Percentiles rank a stretch among this genome's conserved stretches.
These are phyloP conservation scores for Drosophila flavopinicola DNA, from an alignment of 2,888 invertebrate genomes.

Conservation along the genomic window DNA sequence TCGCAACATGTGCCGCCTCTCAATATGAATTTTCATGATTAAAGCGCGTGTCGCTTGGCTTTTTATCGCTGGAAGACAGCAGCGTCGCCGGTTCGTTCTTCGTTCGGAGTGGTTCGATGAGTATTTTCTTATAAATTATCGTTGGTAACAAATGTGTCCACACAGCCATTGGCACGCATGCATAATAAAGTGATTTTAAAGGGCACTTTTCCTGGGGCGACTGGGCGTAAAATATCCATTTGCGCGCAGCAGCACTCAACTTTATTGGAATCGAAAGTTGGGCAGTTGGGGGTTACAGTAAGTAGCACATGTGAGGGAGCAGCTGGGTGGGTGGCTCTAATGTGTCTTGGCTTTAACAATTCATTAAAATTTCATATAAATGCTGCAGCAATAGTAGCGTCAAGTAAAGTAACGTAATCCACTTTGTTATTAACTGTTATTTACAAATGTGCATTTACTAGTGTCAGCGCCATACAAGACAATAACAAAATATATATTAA, in stretches of 20 bases:
- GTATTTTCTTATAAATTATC: slow-evolving; percentile 77
- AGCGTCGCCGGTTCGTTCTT: slow-evolving; percentile 10
- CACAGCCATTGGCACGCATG: slow-evolving; percentile 71
- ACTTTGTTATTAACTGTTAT: slow-evolving; percentile 68
- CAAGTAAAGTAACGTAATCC: slow-evolving; percentile 31
- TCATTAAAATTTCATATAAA: slow-evolving; percentile 53
- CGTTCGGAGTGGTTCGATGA: slow-evolving; percentile 51
- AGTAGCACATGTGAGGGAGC: slow-evolving; percentile 10
- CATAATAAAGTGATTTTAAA: slow-evolving; percentile 82
- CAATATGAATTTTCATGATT: slow-evolving; percentile 76
- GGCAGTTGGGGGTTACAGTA: background rate
- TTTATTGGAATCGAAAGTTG: slow-evolving; percentile 75
- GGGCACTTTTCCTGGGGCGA: slow-evolving; percentile 58
- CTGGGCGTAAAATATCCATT: slow-evolving; percentile 75
- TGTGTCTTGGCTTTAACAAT: slow-evolving; percentile 48
- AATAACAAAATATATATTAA: slow-evolving; percentile 53
- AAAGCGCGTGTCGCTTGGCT: slow-evolving; percentile 60
- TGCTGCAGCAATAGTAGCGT: slow-evolving; percentile 18
- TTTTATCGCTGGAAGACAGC: slow-evolving; percentile 67
- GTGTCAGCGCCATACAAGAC: slow-evolving; percentile 24
- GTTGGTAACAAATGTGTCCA: slow-evolving; percentile 73
- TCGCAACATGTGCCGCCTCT: slow-evolving; percentile 51
- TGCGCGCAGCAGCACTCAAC: slow-evolving; percentile 67
- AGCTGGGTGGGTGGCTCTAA: slow-evolving; percentile 31
- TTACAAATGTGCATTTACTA: slow-evolving; percentile 61